Evolutionary conservation across 2,888 invertebrate genomes (phyloP), one percentile per base, ranked within the genome.

Genomic region (Chrysina gloriosa): DNA sequence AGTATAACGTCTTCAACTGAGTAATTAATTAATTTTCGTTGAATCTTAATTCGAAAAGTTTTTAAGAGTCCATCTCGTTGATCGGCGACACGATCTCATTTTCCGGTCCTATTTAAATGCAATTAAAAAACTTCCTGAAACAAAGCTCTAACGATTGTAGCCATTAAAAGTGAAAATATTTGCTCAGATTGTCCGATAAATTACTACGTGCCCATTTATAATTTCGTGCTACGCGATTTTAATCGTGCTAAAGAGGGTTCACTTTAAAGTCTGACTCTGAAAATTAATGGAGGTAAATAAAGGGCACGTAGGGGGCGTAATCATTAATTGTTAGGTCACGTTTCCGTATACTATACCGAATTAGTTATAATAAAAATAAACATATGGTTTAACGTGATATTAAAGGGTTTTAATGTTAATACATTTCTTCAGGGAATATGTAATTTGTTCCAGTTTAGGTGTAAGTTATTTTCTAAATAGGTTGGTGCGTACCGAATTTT

Each of bases 81-180:
- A 45, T 42, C 27, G 58, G 42, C 27, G 9, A 27, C 16, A 23
- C 58, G 42, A 61, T 61, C 39, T 42, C 58, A 14, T 61, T 61
- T 61, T 27, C 45, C 42, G 42, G 42, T 7, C 16, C 58, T 42
- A 45, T 61, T 61, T 42, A 61, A 61, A 61, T 36, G 58, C 29
- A 42, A 61, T 61, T 61, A 61, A 61, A 61, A 54, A 61, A 61
- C 42, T 61, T 61, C 58, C 42, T 27, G 42, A 61, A 61, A 61
- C 29, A 61, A 16, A 61, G 39, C 58, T 61, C 16, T 45, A 61
- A 61, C 58, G 58, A 45, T 61, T 61, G 42, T 42, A 27, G 42
- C 58, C 58, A 61, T 61, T 61, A 42, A 61, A 42, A 61, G 56
- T 39, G 21, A 56, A 56, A 56, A 56, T 56, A 56, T 56, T 56